These are phyloP conservation scores for Saguinus imperator DNA, from an alignment of 2,113 vertebrate genomes.

Conservation along the genomic window DNA sequence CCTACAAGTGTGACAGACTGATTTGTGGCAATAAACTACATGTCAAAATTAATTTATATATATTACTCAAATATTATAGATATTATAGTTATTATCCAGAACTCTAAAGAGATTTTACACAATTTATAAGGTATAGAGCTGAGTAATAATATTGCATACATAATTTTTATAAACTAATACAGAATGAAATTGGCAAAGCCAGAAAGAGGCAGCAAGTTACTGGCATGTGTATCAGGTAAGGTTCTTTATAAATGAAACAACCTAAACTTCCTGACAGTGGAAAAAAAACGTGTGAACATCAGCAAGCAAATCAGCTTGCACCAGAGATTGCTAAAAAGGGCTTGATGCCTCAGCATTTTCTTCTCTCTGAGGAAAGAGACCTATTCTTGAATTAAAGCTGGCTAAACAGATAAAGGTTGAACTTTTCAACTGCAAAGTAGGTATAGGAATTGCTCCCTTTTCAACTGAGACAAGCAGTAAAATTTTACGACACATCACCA, in stretches of 20 bases:
- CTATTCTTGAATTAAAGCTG: slow-evolving; percentile 65
- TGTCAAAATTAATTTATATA: slow-evolving; percentile 55
- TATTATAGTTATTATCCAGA: neutral
- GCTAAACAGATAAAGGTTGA: slow-evolving; percentile 77
- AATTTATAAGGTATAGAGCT: neutral
- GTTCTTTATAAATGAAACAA: slow-evolving; percentile 18
- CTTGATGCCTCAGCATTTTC: slow-evolving; percentile 52
- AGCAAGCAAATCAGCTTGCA: slow-evolving; percentile 39
- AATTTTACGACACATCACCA: slow-evolving; percentile 66
- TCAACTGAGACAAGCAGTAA: slow-evolving; percentile 69
- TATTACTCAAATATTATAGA: slow-evolving; percentile 37
- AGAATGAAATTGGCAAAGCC: slow-evolving; percentile 14
- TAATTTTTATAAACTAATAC: slow-evolving; percentile 43
- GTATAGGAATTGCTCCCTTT: slow-evolving; percentile 51
- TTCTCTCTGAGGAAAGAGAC: slow-evolving; percentile 39
- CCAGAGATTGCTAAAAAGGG: neutral
- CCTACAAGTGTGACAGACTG: slow-evolving; percentile 4
- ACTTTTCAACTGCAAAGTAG: slow-evolving; percentile 76
- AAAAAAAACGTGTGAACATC: neutral
- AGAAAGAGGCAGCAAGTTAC: slow-evolving; percentile 28
- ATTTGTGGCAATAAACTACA: slow-evolving; percentile 51
- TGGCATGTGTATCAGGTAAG: neutral
- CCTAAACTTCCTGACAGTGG: neutral
- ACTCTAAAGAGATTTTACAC: neutral
- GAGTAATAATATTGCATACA: slow-evolving; percentile 25